Conservation (phyloP, 1,140 invertebrate species). For the Atta texana region DNA sequence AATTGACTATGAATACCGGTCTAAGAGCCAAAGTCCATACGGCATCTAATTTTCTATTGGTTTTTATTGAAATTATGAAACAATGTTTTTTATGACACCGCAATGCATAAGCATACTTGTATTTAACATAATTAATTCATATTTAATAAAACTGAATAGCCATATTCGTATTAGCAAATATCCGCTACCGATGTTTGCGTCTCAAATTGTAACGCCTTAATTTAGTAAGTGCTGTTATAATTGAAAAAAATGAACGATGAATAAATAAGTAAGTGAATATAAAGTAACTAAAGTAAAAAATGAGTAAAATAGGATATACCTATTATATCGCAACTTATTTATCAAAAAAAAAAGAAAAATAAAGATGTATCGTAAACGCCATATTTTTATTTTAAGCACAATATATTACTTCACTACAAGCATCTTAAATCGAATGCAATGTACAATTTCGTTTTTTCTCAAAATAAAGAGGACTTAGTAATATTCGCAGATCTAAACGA, state of each 20-base stretch:
- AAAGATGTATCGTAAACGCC: not conserved
- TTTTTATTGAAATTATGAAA: conserved; percentile 78
- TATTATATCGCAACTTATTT: not conserved
- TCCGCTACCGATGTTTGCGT: conserved; percentile 18
- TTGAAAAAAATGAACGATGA: not conserved
- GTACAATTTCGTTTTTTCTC: conserved; percentile 51
- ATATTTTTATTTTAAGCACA: conserved; percentile 28
- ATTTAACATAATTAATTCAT: conserved; percentile 80
- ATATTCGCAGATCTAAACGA: not conserved
- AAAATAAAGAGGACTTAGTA: conserved; percentile 27
- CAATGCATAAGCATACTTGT: conserved; percentile 85
- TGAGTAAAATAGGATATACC: conserved; percentile 11
- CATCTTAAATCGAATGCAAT: not conserved
- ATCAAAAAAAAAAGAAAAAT: not conserved
- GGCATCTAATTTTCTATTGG: not conserved
- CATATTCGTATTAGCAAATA: conserved; percentile 56
- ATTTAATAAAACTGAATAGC: conserved; percentile 78
- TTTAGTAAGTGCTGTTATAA: conserved; percentile 1
- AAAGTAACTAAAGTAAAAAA: conserved; percentile 16
- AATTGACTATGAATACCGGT: no score
- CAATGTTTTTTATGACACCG: conserved; percentile 85
- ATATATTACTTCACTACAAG: not conserved
- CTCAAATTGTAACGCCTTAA: conserved; percentile 40
- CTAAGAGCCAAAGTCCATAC: not conserved
- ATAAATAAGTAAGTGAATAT: conserved; percentile 29